Conservation (phyloP, 2,797 vertebrate species). For the Myoxocephalus aenaeus region DNA sequence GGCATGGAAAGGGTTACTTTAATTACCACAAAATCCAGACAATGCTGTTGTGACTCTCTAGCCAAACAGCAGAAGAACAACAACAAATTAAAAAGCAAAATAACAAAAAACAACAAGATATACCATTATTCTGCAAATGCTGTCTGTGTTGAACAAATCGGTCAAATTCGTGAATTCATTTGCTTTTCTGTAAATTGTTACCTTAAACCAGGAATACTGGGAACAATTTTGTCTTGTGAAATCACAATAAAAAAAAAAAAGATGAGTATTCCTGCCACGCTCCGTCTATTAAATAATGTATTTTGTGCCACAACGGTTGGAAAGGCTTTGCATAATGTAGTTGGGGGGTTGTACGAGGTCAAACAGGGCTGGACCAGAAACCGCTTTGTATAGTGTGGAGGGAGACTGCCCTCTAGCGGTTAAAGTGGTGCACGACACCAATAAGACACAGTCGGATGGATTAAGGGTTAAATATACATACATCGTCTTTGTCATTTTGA, state of each 20-base stretch:
- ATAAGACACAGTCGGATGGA: background rate
- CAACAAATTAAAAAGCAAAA: background rate
- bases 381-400: background rate
- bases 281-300: background rate
- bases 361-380: background rate
- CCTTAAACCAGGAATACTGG: background rate
- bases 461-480: no score
- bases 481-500: no score
- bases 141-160: background rate
- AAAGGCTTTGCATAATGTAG: background rate
- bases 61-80: background rate
- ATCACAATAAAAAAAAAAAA: background rate
- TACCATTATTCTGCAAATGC: background rate
- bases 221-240: background rate
- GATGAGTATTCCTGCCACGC: background rate
- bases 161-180: background rate
- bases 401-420: conserved; percentile 32
- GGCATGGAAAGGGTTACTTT: background rate
- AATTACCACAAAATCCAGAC: background rate
- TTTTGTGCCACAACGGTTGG: background rate
- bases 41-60: background rate
- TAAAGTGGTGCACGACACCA: background rate
- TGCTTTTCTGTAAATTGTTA: background rate
- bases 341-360: background rate
- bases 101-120: background rate